Percentiles rank a stretch among this genome's conserved stretches.
Evolutionary conservation across 2,888 invertebrate species (phyloP).

Genomic region (Saturnia japonica): DNA sequence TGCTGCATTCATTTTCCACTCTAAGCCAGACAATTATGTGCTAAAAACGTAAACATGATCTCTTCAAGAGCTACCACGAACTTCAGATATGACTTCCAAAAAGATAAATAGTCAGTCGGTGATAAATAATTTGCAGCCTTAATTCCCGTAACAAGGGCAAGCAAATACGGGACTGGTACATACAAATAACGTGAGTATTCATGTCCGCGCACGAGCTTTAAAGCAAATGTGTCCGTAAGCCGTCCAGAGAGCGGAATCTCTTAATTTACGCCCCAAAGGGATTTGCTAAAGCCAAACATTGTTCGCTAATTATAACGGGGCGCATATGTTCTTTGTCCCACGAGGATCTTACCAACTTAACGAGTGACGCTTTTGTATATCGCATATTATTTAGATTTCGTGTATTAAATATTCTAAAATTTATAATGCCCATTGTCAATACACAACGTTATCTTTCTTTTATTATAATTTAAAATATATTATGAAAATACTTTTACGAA

Average conservation of each 20-base stretch:
- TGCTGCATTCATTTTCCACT: neutral
- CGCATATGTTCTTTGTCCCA: conserved; percentile 75
- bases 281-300: conserved; percentile 81
- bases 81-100: conserved; percentile 7
- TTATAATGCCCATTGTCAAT: neutral
- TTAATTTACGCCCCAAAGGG: conserved; percentile 82
- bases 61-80: conserved; percentile 10
- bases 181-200: conserved; percentile 45
- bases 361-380: conserved; percentile 48
- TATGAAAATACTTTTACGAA: too few relatives aligned
- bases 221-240: conserved; percentile 73
- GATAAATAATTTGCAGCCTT: conserved; percentile 51
- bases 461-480: too few relatives aligned
- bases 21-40: neutral
- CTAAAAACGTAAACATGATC: conserved; percentile 15
- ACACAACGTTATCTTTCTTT: neutral
- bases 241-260: conserved; percentile 71
- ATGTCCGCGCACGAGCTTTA: conserved; percentile 51
- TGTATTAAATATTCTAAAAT: conserved; percentile 15
- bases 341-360: conserved; percentile 72
- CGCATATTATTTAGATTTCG: conserved; percentile 25
- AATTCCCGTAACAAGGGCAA: conserved; percentile 46
- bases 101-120: conserved; percentile 24
- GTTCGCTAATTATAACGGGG: conserved; percentile 81
- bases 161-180: conserved; percentile 50